These are phyloP conservation scores for Porites australiensis DNA, from an alignment of 64 coral and sea anemone species.

Conservation along the genomic window DNA sequence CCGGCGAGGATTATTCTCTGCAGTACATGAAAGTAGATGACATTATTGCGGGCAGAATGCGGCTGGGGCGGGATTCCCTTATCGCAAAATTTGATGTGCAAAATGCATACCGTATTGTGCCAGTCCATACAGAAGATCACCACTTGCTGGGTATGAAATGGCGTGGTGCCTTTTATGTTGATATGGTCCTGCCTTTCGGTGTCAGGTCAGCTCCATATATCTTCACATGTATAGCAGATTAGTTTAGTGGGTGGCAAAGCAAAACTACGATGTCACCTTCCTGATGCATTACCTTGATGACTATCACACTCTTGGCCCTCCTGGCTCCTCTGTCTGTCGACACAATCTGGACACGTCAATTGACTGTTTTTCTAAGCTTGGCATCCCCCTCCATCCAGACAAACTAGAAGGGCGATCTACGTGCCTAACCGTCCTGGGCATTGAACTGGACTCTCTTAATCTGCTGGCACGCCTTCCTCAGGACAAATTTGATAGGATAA, in stretches of 20 bases:
- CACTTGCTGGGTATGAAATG: too few relatives aligned
- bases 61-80: not conserved
- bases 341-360: not conserved
- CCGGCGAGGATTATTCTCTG: not conserved
- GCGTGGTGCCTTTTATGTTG: too few relatives aligned
- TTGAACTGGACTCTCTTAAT: too few relatives aligned
- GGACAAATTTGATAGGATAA: too few relatives aligned
- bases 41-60: not conserved
- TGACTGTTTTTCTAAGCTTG: not conserved
- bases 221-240: constrained; percentile 17
- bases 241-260: constrained; percentile 12
- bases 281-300: constrained; percentile 50
- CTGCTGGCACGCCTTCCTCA: too few relatives aligned
- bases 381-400: constrained; percentile 43
- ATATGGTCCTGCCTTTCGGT: constrained; percentile 26
- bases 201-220: constrained; percentile 21
- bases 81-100: too few relatives aligned
- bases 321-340: not conserved
- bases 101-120: too few relatives aligned
- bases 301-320: constrained; percentile 6
- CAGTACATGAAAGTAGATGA: constrained; percentile 45
- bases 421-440: too few relatives aligned
- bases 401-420: constrained; percentile 59
- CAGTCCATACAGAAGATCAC: too few relatives aligned
- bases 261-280: not conserved